These are phyloP conservation scores for Apocheima hispidaria DNA, from an alignment of 2,888 invertebrate species.

Conservation along the genomic window DNA sequence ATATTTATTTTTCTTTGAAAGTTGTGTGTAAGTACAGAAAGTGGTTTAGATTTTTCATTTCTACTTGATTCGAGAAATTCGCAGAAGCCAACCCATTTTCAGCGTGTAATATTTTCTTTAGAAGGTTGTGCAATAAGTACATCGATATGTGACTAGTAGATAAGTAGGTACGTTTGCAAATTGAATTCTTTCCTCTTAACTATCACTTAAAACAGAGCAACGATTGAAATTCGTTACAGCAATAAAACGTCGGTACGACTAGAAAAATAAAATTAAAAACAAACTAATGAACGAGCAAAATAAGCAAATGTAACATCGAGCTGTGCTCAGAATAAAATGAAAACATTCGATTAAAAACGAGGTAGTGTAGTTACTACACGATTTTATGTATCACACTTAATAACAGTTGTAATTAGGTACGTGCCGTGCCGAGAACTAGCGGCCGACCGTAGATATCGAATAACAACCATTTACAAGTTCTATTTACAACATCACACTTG, in stretches of 20 bases:
- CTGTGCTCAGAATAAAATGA: slow-evolving; percentile 72
- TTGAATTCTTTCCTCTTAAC: slow-evolving; percentile 61
- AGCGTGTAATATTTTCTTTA: slow-evolving; percentile 58
- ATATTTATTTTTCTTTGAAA: slow-evolving; percentile 35
- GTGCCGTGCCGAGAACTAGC: slow-evolving; percentile 56
- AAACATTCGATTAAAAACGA: slow-evolving; percentile 72
- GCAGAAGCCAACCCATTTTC: slow-evolving; percentile 48
- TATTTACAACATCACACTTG: slow-evolving; percentile 84
- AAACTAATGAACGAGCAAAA: slow-evolving; percentile 70
- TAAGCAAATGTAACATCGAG: slow-evolving; percentile 73
- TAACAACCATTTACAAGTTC: slow-evolving; percentile 59
- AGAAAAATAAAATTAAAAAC: slow-evolving; percentile 65
- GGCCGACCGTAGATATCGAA: slow-evolving; percentile 47
- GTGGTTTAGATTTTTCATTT: slow-evolving; percentile 29
- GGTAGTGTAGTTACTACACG: slow-evolving; percentile 84
- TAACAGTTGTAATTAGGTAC: slow-evolving; percentile 56
- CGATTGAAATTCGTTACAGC: slow-evolving; percentile 52
- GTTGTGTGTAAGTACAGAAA: slow-evolving; percentile 11
- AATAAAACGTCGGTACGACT: slow-evolving; percentile 71
- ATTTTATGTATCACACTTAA: slow-evolving; percentile 75
- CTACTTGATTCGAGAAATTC: slow-evolving; percentile 53
- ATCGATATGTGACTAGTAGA: slow-evolving; percentile 71
- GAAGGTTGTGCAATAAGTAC: slow-evolving; percentile 51
- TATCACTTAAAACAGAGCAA: slow-evolving; percentile 59
- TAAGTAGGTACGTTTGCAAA: slow-evolving; percentile 70